Evolutionary conservation across 2,888 invertebrate genomes (phyloP), one percentile per base, ranked within the genome.

Genomic region (Endotricha flammealis): DNA sequence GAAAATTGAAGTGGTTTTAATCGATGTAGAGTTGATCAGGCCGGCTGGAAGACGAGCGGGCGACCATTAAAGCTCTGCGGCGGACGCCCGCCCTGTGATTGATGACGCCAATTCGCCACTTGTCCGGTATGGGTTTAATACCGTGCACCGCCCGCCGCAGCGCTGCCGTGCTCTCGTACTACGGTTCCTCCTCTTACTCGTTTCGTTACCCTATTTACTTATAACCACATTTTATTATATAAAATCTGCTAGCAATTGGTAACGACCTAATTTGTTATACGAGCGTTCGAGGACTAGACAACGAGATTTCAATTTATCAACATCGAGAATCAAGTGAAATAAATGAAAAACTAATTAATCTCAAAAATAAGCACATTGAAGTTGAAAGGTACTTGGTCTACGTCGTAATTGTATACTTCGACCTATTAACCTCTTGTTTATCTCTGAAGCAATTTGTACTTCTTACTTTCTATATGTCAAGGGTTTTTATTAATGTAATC

Each of bases 21-120:
- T 68, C 48, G 57, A 52, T 44, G 53, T 50, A 40, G 57, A 61
- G 62, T 64, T 55, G 62, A 67, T 70, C 58, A 58, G 55, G 50
- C 47, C 42, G 48, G 53, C 48, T 51, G 53, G 58, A 63, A 67
- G 70, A 66, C 55, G 60, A 60, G 64, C 59, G 57, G 53, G 61
- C 50, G 60, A 48, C 66, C 66, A 68, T 75, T 74, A 70, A 67
- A 71, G 63, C 69, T 57, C 62, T 70, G 70, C 59, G 61, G 61
- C 59, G 58, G 66, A 65, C 66, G 67, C 62, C 60, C 52, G 51
- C 46, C 46, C 43, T 43, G 69, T 79, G 81, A 82, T 82, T 81
- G 81, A 82, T 82, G 79, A 75, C 59, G 71, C 65, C 77, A 78
- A 78, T 80, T 72, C 75, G 68, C 74, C 67, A 72, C 70, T 75